phyloP scores from a whole-genome alignment of 2,113 vertebrate genomes.

The Carassius gibelio region DNA sequence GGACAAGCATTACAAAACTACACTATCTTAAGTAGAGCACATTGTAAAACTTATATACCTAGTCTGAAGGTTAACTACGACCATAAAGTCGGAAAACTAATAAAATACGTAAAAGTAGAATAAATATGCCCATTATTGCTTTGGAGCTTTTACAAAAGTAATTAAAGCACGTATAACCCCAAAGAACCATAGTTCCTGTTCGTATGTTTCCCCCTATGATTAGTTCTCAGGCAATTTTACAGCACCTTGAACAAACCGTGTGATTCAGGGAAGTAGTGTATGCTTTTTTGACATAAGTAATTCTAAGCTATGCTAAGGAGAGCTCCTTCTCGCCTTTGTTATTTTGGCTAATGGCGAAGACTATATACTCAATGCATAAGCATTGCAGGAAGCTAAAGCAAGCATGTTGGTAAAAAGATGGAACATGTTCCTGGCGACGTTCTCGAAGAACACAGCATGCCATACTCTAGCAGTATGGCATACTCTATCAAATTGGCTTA shows the following conservation, averaged over 20 bases:
- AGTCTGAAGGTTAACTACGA: constrained; percentile 41
- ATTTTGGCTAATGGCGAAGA: constrained; percentile 32
- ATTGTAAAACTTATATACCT: background rate
- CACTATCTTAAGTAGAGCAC: background rate
- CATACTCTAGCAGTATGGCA: background rate
- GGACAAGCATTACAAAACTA: constrained; percentile 29
- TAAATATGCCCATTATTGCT: constrained; percentile 37
- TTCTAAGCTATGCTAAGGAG: background rate
- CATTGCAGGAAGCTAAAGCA: constrained; percentile 57
- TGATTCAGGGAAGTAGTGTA: too few relatives aligned
- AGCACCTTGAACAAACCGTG: constrained; percentile 5
- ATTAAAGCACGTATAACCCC: constrained; percentile 2
- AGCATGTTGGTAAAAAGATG: constrained; percentile 56
- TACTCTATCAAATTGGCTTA: constrained; percentile 48
- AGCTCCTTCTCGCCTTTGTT: constrained; percentile 23
- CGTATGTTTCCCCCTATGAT: background rate
- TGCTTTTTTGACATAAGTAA: background rate
- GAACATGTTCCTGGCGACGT: background rate
- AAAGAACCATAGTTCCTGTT: background rate
- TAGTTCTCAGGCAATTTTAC: background rate
- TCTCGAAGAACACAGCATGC: constrained; percentile 10
- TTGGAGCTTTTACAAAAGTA: constrained; percentile 3
- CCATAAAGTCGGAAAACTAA: constrained; percentile 4
- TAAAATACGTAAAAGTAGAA: constrained; percentile 8
- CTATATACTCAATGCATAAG: constrained; percentile 44